phyloP scores from a whole-genome alignment of 2,888 invertebrate species.

The Ichneumoninae sp. region DNA sequence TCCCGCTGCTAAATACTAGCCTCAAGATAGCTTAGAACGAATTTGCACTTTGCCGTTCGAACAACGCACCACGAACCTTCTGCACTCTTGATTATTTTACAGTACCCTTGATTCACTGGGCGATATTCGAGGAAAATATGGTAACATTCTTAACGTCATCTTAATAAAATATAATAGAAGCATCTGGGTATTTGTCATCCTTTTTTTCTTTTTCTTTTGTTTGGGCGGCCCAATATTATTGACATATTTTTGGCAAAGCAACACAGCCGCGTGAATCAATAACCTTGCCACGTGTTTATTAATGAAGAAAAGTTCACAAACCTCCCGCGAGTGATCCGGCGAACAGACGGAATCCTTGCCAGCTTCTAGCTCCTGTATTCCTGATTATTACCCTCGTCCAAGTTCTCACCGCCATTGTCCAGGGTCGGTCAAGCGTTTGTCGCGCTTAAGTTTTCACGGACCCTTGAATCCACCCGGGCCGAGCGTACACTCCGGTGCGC shows the following conservation, averaged over 20 bases:
- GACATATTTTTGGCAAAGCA: background rate
- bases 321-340: conserved; percentile 39
- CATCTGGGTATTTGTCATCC: background rate
- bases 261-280: background rate
- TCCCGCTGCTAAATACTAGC: conserved; percentile 16
- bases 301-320: conserved; percentile 52
- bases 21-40: conserved; percentile 41
- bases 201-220: background rate
- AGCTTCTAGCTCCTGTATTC: conserved; percentile 73
- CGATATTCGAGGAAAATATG: conserved; percentile 15
- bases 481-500: background rate
- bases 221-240: background rate
- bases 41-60: conserved; percentile 12
- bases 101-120: conserved; percentile 31
- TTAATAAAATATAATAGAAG: background rate
- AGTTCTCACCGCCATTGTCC: conserved; percentile 80
- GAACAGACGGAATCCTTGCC: conserved; percentile 54
- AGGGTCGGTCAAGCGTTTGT: conserved; percentile 77
- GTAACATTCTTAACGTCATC: background rate
- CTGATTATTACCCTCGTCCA: conserved; percentile 75
- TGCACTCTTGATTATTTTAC: conserved; percentile 52
- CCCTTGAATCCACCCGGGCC: conserved; percentile 2
- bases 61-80: conserved; percentile 21
- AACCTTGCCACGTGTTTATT: background rate
- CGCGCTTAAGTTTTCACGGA: conserved; percentile 43